Evolutionary conservation across 2,888 invertebrate species (phyloP), one percentile per base, ranked within the genome.

Genomic region (Stenichneumon culpator): DNA sequence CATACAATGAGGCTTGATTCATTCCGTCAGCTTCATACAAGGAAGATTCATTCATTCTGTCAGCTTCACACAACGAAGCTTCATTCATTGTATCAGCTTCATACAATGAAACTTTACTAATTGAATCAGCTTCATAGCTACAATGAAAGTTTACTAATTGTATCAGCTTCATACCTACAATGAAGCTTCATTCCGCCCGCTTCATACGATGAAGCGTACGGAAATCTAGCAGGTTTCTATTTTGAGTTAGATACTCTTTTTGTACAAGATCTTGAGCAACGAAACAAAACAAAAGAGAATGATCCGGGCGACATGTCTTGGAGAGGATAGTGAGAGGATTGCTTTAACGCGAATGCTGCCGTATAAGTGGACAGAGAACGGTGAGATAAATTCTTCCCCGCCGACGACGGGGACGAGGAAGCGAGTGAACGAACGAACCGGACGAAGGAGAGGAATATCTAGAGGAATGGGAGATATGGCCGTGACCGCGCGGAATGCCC

Each of bases 401-500:
- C 52, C 52, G 70, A 60, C 69, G 79, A 77, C 68, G 83, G 81
- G 54, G 70, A 83, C 69, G 86, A 87, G 77, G 87, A 72, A 73
- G 84, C 67, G 54, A 75, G 77, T 85, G 87, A 83, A 65, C 63
- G 82, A 81, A 60, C 63, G 65, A 84, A 86, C 67, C 78, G 86
- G 72, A 80, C 39, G 28, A 88, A 87, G 88, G 75, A 77, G 82
- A 84, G 88, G 88, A 88, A 90, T 90, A 90, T 91, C 90, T 90
- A 89, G 88, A 93, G 92, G 93, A 93, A 93, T 91, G 93, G 91
- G 90, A 93, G 93, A 93, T 93, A 93, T 92, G 93, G 92, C 93
- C 93, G 90, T 93, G 93, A 93, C 93, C 93, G 93, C 90, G 89
- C 86, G 93, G 93, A 90, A 93, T 92, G 92, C 87, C 47, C 86